Evolutionary conservation across 2,888 invertebrate species (phyloP).

Genomic region (Chouioia cunea): DNA sequence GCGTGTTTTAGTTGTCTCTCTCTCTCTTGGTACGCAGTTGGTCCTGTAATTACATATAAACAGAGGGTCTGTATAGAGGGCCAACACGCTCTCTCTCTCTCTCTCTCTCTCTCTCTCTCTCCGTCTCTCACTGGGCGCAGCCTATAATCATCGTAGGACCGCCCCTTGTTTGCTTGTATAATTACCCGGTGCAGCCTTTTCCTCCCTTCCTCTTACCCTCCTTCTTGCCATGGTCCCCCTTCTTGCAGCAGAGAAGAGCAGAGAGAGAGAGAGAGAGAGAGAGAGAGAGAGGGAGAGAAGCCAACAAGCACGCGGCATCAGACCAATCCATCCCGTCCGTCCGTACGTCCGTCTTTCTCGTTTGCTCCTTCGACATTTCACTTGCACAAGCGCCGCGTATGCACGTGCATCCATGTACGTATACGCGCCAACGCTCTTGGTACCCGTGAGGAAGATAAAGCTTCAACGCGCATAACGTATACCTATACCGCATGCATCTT

Average conservation of each 20-base stretch:
- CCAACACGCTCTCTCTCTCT: slow-evolving; percentile 14
- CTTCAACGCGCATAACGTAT: background rate
- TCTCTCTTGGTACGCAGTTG: slow-evolving; percentile 52
- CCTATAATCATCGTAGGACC: slow-evolving; percentile 63
- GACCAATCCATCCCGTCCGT: slow-evolving; percentile 21
- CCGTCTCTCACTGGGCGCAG: slow-evolving; percentile 47
- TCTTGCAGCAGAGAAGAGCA: background rate
- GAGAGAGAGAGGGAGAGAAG: no score
- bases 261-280: no score
- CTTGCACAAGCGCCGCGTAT: slow-evolving; percentile 45
- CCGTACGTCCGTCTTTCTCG: slow-evolving; percentile 16
- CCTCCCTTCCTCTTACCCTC: slow-evolving; percentile 47
- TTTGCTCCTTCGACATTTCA: slow-evolving; percentile 34
- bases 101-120: no score
- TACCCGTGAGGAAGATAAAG: background rate
- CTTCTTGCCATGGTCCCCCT: background rate
- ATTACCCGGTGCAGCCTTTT: slow-evolving; percentile 55
- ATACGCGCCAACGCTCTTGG: background rate
- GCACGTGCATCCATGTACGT: slow-evolving; percentile 44
- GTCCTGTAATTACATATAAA: slow-evolving; percentile 64
- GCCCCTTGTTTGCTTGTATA: slow-evolving; percentile 67
- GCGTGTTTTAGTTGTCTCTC: no score
- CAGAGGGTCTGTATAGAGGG: slow-evolving; percentile 53
- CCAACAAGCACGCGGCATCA: background rate
- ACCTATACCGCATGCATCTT: background rate